Base-by-base conservation (phyloP, 2,888 invertebrate species). In the Trachelus troglodyta region DNA sequence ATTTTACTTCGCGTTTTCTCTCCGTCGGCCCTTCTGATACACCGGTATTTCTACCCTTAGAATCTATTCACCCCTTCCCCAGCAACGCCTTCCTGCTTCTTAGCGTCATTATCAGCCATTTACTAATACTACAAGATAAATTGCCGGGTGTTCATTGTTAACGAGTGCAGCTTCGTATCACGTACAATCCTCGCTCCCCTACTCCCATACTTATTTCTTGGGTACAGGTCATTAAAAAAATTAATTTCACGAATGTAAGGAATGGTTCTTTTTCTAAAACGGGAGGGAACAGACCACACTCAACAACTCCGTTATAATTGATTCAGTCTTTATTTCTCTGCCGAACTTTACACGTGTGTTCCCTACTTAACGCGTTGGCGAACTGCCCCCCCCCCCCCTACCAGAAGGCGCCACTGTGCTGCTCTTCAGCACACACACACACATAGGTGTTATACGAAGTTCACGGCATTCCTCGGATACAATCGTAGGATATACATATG, bases 71-170 rank as follows among this genome's bases (percentile, higher is more conserved):
- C 37, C 34, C n/a, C 23, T n/a, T 34, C 77, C 23, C 9, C 56
- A 56, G 56, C 9, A 56, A 56, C 23, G 23, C 9, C 56, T 56
- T 56, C 56, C 56, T 56, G 56, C 56, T 34, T 74, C 81, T 80
- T 76, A 71, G 71, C 56, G 77, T 85, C 82, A 86, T 87, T 84
- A 85, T 85, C 85, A 86, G 85, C 85, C 84, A 85, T 88, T 87
- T 83, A 82, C 83, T 85, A 84, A 85, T 88, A 83, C 84, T 84
- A 84, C 85, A 86, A 86, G 87, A 88, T 85, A 83, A 87, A 88
- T 87, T 83, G 81, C 83, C 80, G 78, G 73, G 76, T 69, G 79
- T 69, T 81, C 79, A 78, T 79, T 81, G 79, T 80, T 81, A 78
- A 31, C 76, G 35, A 73, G 75, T 73, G 69, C 56, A 76, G 76